A percentile compares a stretch with the other conserved stretches of the same genome.
These are phyloP conservation scores for Phymatocera aterrima DNA, from an alignment of 2,888 invertebrate genomes.

Conservation along the genomic window DNA sequence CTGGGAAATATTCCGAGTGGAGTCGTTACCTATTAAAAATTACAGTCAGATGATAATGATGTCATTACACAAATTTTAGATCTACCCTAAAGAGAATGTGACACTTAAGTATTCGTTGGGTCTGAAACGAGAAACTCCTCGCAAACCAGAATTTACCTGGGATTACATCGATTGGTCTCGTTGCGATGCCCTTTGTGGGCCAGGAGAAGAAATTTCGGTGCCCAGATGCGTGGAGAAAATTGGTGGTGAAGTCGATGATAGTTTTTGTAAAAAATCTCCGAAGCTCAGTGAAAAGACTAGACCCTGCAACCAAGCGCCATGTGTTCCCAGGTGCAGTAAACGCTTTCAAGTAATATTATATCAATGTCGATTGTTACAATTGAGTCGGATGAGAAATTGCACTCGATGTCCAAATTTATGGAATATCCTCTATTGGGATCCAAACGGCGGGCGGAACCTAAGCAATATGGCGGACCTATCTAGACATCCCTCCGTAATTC, in stretches of 20 bases:
- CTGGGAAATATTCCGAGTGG: neutral
- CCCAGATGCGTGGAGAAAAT: constrained; percentile 76
- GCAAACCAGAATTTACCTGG: constrained; percentile 76
- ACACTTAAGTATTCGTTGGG: constrained; percentile 61
- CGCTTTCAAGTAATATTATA: neutral
- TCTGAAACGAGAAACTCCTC: constrained; percentile 66
- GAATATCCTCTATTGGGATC: neutral
- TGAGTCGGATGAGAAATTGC: neutral
- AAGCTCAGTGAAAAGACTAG: constrained; percentile 71
- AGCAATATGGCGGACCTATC: constrained; percentile 3
- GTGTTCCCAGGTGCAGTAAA: constrained; percentile 62
- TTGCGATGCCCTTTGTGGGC: constrained; percentile 77
- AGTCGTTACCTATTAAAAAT: neutral
- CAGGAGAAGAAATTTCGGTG: constrained; percentile 73
- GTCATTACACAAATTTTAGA: constrained; percentile 44
- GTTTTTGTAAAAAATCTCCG: constrained; percentile 60
- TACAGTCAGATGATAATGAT: neutral
- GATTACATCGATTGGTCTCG: constrained; percentile 76
- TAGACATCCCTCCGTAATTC: neutral
- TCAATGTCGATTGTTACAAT: neutral
- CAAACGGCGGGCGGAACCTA: neutral
- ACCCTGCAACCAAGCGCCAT: constrained; percentile 75
- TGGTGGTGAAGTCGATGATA: constrained; percentile 76
- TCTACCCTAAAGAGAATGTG: constrained; percentile 59
- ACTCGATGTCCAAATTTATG: neutral